Conservation (phyloP, 1,140 invertebrate species). For the Drosophila jambulina region DNA sequence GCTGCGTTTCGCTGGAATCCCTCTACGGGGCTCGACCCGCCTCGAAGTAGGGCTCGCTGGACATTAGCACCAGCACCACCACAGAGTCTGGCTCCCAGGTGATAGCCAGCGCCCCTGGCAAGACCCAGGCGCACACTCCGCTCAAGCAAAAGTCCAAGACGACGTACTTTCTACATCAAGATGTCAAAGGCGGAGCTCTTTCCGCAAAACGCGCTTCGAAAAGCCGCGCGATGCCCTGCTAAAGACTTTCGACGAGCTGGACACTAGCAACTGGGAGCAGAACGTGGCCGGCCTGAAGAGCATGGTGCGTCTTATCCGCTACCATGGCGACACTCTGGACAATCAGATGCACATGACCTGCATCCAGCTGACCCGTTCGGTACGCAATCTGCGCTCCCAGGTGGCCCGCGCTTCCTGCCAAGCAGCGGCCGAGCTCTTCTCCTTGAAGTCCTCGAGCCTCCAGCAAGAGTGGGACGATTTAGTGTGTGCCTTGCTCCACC, state of each 20-base stretch:
- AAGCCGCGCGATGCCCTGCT: slow-evolving; percentile 89
- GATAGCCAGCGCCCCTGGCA: slow-evolving; percentile 37
- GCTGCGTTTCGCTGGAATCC: slow-evolving; percentile 72
- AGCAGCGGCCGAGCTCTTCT: slow-evolving; percentile 92
- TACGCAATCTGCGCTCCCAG: slow-evolving; percentile 95
- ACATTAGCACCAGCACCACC: slow-evolving; percentile 55
- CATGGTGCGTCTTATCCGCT: slow-evolving; percentile 90
- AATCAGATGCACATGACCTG: slow-evolving; percentile 88
- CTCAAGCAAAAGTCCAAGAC: slow-evolving; percentile 78
- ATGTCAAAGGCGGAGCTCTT: slow-evolving; percentile 76
- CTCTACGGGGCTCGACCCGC: slow-evolving; percentile 54
- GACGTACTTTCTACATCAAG: slow-evolving; percentile 67
- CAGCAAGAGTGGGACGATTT: slow-evolving; percentile 96
- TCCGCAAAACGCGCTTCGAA: slow-evolving; percentile 81
- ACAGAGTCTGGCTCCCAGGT: slow-evolving; percentile 57
- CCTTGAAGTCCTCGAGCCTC: slow-evolving; percentile 88
- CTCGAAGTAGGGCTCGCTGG: slow-evolving; percentile 65
- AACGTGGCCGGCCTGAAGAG: slow-evolving; percentile 92
- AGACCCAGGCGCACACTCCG: slow-evolving; percentile 54
- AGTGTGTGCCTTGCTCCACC: slow-evolving; percentile 91
- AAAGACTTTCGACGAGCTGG: slow-evolving; percentile 89
- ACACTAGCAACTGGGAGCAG: slow-evolving; percentile 93
- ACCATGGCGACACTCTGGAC: slow-evolving; percentile 89
- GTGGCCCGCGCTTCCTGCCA: slow-evolving; percentile 94
- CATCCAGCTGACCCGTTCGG: slow-evolving; percentile 90